A percentile compares a stretch with the other conserved stretches of the same genome.
Evolutionary conservation across 2,113 vertebrate genomes (phyloP).

Genomic region (Larimichthys polyactis): DNA sequence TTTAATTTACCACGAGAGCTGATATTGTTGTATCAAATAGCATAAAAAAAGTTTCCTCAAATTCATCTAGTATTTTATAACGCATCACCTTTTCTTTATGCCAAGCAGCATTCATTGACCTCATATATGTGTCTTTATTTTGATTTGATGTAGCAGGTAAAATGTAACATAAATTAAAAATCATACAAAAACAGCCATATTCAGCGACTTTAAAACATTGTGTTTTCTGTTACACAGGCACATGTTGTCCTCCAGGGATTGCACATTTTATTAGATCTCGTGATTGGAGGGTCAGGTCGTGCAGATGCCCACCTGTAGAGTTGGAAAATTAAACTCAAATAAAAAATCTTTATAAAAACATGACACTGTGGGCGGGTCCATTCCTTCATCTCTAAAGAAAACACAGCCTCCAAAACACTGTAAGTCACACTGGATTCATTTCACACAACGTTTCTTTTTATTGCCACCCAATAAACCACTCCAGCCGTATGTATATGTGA

Average conservation of each 20-base stretch:
- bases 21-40: not conserved
- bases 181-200: not conserved
- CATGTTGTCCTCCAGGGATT: conserved; percentile 20
- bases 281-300: conserved; percentile 33
- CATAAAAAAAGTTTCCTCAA: conserved; percentile 15
- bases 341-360: conserved; percentile 65
- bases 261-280: conserved; percentile 40
- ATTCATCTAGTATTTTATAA: not conserved
- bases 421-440: conserved; percentile 73
- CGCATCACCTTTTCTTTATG: not conserved
- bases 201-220: not conserved
- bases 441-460: conserved; percentile 74
- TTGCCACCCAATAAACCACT: conserved; percentile 72
- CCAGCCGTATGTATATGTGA: conserved; percentile 27
- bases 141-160: conserved; percentile 27
- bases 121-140: conserved; percentile 8
- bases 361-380: conserved; percentile 59
- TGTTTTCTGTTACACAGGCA: conserved; percentile 29
- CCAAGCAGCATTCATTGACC: not conserved
- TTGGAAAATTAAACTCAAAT: conserved; percentile 71
- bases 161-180: conserved; percentile 11
- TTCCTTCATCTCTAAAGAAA: conserved; percentile 71
- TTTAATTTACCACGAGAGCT: not conserved
- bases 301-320: conserved; percentile 60
- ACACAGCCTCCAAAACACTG: conserved; percentile 65